These are phyloP conservation scores for Tapirus terrestris DNA, from an alignment of 2,113 vertebrate genomes.

Conservation along the genomic window DNA sequence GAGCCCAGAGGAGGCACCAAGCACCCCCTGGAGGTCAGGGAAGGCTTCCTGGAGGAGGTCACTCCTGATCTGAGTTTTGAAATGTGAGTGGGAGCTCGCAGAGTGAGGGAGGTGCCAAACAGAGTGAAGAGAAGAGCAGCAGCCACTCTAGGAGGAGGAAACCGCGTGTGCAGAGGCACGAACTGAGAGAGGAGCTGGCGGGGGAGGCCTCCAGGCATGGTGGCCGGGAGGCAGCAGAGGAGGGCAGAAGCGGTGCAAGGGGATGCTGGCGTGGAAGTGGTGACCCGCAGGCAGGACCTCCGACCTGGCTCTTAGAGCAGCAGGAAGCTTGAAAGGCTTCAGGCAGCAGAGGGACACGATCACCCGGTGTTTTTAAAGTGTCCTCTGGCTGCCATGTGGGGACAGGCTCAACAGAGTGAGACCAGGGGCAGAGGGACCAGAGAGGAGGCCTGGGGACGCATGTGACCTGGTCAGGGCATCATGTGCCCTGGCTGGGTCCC, in stretches of 20 bases:
- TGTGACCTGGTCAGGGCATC: background rate
- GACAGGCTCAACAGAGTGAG: background rate
- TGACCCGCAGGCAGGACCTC: no score
- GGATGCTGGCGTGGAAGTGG: fast-evolving
- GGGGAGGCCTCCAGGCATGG: background rate
- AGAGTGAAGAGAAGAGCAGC: background rate
- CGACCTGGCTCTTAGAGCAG: background rate
- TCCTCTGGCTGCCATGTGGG: background rate
- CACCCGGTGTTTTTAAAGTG: fast-evolving
- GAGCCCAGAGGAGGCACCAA: background rate
- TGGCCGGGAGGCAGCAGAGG: background rate
- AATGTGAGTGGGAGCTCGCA: background rate
- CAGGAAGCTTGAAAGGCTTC: background rate
- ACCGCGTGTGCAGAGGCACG: background rate
- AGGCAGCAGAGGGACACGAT: background rate
- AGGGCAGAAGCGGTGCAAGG: background rate
- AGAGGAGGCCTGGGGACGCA: background rate
- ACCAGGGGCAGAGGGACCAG: background rate
- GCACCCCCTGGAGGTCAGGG: background rate
- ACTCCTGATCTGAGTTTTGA: no score
- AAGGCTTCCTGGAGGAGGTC: slow-evolving; percentile 9
- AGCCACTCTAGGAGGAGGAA: background rate
- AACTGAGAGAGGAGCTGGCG: fast-evolving
- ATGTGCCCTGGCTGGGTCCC: background rate
- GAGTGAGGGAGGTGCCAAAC: background rate